Conservation (phyloP, 2,888 invertebrate species). For the Euphydryas editha region DNA sequence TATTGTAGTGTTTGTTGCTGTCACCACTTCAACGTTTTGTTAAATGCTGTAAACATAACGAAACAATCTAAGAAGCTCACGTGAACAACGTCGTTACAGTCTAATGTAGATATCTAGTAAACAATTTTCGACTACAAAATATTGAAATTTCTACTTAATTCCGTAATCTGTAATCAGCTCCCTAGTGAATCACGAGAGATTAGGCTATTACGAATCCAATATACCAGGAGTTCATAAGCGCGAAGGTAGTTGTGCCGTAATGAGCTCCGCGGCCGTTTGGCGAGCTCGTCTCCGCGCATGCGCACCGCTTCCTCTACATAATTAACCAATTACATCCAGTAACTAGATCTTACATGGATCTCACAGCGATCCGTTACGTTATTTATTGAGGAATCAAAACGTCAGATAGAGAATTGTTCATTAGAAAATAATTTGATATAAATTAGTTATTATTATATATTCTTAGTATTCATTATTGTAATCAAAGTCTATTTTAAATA, state of each 20-base stretch:
- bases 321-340: slow-evolving; percentile 35
- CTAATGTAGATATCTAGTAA: not conserved
- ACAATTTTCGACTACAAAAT: not conserved
- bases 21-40: slow-evolving; percentile 2
- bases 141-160: not conserved
- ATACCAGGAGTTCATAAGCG: slow-evolving; percentile 8
- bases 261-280: slow-evolving; percentile 18
- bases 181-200: slow-evolving; percentile 2
- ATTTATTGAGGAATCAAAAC: slow-evolving; percentile 1
- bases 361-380: slow-evolving; percentile 13
- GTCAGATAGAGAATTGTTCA: not conserved
- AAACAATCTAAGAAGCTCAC: not conserved
- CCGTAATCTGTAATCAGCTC: not conserved
- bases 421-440: slow-evolving; percentile 1
- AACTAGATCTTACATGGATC: slow-evolving; percentile 22
- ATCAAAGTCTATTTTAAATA: too few relatives aligned
- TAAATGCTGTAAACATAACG: not conserved
- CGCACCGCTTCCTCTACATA: slow-evolving; percentile 34
- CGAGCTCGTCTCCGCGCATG: slow-evolving; percentile 16
- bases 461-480: not conserved
- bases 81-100: not conserved
- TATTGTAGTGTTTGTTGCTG: not conserved
- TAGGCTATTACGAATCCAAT: slow-evolving; percentile 28
- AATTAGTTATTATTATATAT: not conserved
- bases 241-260: slow-evolving; percentile 7